phyloP scores from a whole-genome alignment of 2,113 vertebrate species.

The Hemibagrus wyckioides region DNA sequence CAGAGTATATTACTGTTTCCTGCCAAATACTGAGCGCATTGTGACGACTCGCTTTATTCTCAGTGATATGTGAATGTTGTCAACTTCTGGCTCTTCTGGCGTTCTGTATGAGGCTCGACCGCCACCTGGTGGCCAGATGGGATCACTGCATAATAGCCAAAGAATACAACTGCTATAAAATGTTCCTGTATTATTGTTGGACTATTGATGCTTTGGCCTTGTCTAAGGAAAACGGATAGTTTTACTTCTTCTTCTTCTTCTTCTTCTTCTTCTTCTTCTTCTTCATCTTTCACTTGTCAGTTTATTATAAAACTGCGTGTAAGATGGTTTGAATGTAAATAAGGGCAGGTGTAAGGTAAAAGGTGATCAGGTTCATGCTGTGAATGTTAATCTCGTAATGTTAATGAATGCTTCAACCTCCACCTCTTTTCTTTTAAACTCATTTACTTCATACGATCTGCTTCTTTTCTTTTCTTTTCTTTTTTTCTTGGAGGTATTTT shows the following conservation, averaged over 20 bases:
- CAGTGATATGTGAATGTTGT: no score
- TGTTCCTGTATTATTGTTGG: neutral
- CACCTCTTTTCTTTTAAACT: slow-evolving; percentile 1
- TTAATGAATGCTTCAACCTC: neutral
- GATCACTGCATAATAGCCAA: neutral
- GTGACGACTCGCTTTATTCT: slow-evolving; percentile 2
- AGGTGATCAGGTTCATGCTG: neutral
- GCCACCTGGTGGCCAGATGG: neutral
- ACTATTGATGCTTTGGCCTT: neutral
- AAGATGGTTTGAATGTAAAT: neutral
- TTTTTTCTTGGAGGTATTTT: neutral
- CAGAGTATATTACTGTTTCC: neutral
- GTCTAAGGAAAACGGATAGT: neutral
- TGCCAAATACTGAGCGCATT: neutral
- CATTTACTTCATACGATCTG: no score
- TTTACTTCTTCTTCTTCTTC: neutral
- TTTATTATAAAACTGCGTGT: neutral
- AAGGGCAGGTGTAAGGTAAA: neutral
- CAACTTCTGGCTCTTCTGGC: neutral
- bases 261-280: neutral
- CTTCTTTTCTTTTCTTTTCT: no score
- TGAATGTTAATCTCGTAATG: neutral
- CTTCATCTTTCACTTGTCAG: neutral
- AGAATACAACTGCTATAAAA: neutral
- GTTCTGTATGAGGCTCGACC: neutral